Evolutionary conservation across 2,113 vertebrate species (phyloP), one percentile per base, ranked within the genome.

Genomic region (Amphiprion percula): DNA sequence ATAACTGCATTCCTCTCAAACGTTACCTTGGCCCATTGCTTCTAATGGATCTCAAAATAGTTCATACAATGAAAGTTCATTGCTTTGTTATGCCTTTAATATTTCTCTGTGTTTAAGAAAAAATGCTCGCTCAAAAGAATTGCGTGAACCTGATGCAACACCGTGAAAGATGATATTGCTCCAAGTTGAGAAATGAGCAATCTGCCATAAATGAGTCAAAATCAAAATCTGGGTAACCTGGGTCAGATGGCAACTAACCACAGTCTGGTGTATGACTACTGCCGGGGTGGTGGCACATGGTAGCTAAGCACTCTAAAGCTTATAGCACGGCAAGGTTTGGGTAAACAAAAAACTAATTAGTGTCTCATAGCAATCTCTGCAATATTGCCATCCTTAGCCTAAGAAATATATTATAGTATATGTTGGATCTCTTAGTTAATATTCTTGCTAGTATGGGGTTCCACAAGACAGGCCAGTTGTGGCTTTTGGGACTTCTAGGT

Each of bases 41-140:
- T 77, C 14, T 56, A 33, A 73, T 69, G 21, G 8, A 33, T 73
- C 64, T 81, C 56, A 49, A 67, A 84, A 70, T 65, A 65, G 47
- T 75, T 80, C 50, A 69, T 21, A 65, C 46, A 50, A n/a, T 49
- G n/a, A 68, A 61, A 41, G 55, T 70, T 64, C 30, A 47, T 86
- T 68, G 44, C 58, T 77, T 82, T 88, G 65, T 83, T 83, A 65
- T 85, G 44, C 39, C 79, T 80, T 89, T 77, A 92, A 92, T 91
- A 89, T 92, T 88, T 91, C 87, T 89, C 77, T 85, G 41, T 93
- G 83, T 90, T 90, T 85, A 82, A 84, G 79, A 86, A 85, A 81
- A 79, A 87, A 82, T 12, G 56, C 72, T 72, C 52, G 75, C 71
- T 84, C 65, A 77, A 85, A 83, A 86, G 87, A 87, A 80, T 73